These are phyloP conservation scores for Drosophila suzukii DNA, from an alignment of 1,140 invertebrate species.

Conservation along the genomic window DNA sequence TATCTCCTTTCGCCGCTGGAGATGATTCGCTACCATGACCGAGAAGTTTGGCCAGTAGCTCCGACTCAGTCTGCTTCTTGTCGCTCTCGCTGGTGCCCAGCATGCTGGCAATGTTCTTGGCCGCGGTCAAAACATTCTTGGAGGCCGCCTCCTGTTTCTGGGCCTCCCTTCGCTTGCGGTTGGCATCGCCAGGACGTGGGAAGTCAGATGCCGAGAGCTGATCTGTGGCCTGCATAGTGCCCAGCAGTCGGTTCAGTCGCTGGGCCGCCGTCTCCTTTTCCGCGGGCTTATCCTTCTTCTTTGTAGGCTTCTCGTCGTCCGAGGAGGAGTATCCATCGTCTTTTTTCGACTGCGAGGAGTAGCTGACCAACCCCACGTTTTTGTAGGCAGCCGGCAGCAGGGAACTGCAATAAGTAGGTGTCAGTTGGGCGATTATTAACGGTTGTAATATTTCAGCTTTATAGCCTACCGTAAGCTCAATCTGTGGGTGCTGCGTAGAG, in stretches of 20 bases:
- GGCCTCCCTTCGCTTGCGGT: conserved; percentile 53
- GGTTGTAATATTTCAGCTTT: neutral
- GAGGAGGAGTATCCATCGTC: conserved; percentile 68
- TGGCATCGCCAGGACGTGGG: conserved; percentile 69
- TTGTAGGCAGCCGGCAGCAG: conserved; percentile 56
- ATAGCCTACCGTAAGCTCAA: conserved; percentile 40
- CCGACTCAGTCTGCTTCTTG: conserved; percentile 89
- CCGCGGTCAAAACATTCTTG: conserved; percentile 86
- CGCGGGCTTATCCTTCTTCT: conserved; percentile 52
- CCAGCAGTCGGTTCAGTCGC: conserved; percentile 68
- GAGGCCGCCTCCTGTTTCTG: conserved; percentile 56
- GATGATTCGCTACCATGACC: conserved; percentile 85
- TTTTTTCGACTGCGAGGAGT: conserved; percentile 62
- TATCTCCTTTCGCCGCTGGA: conserved; percentile 19
- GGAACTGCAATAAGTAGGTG: conserved; percentile 20
- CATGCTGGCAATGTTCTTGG: conserved; percentile 88
- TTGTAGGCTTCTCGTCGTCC: conserved; percentile 63
- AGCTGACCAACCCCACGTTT: conserved; percentile 58
- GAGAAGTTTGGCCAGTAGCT: conserved; percentile 89
- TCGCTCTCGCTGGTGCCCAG: conserved; percentile 87
- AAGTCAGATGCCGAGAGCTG: conserved; percentile 45
- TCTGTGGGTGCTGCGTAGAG: conserved; percentile 40
- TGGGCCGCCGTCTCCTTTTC: conserved; percentile 72
- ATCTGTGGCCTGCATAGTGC: conserved; percentile 73
- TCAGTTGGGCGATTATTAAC: neutral